These are phyloP conservation scores for Turnix velox DNA, from an alignment of 2,113 vertebrate species.

Conservation along the genomic window DNA sequence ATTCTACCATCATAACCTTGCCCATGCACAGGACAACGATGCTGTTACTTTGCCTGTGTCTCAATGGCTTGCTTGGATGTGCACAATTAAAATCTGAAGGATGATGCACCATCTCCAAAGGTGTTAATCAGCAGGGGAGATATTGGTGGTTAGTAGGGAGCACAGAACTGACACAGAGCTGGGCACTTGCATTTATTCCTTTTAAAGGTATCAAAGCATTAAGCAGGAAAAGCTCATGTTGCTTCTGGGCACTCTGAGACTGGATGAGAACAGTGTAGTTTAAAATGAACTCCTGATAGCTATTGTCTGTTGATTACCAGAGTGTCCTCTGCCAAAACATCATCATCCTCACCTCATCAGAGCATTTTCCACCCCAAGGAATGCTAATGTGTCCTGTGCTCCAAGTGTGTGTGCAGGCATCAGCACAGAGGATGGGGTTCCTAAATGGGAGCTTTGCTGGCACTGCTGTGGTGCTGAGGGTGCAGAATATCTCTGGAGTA, in stretches of 20 bases:
- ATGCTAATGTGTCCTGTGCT: rapidly evolving
- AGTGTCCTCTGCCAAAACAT: neutral
- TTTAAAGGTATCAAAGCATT: neutral
- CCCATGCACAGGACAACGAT: neutral
- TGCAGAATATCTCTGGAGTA: rapidly evolving
- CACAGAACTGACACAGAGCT: neutral
- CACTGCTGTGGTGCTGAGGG: neutral
- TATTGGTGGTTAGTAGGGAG: neutral
- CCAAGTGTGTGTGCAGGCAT: rapidly evolving
- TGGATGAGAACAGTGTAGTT: neutral
- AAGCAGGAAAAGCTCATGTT: neutral
- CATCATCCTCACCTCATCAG: neutral
- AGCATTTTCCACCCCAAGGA: neutral
- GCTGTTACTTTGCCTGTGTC: neutral
- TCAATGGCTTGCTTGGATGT: neutral
- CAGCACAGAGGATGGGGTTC: neutral
- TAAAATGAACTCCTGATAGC: neutral
- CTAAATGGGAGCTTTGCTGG: rapidly evolving
- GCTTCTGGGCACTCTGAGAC: neutral
- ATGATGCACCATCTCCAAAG: neutral
- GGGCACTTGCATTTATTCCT: neutral
- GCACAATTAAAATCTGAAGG: neutral
- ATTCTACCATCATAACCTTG: neutral
- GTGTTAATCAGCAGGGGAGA: neutral
- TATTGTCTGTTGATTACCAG: neutral